These are phyloP conservation scores for Caretta caretta DNA, from an alignment of 2,113 vertebrate species.

Conservation along the genomic window DNA sequence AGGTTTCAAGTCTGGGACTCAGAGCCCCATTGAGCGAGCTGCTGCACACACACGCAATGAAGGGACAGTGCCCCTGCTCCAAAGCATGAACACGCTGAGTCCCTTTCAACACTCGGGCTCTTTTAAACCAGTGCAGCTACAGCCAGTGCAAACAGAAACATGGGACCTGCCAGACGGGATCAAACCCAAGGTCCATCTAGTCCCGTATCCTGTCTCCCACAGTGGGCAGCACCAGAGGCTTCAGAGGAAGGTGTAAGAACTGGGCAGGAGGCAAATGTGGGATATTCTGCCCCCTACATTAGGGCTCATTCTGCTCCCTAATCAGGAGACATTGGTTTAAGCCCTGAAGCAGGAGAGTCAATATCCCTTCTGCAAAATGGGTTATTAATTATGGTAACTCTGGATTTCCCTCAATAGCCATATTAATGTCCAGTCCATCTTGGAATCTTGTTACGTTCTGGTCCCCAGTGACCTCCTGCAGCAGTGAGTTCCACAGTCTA, in stretches of 20 bases:
- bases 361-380: not conserved
- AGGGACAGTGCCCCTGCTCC: not conserved
- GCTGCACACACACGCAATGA: not conserved
- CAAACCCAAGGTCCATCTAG: not conserved
- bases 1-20: not conserved
- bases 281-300: not conserved
- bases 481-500: not conserved
- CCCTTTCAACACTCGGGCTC: not conserved
- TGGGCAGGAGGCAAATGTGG: not conserved
- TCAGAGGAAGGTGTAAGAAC: not conserved
- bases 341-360: not conserved
- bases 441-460: not conserved
- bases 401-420: not conserved
- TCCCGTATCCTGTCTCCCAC: not conserved
- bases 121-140: not conserved
- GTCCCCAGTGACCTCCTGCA: not conserved
- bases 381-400: not conserved
- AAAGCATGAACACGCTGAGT: not conserved
- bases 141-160: not conserved
- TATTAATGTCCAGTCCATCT: not conserved
- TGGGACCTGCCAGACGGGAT: not conserved
- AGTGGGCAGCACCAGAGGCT: too few relatives aligned
- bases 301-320: not conserved
- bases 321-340: not conserved
- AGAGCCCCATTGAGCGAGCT: not conserved